Evolutionary conservation across 2,888 invertebrate genomes (phyloP).

Genomic region (Chouioia cunea): DNA sequence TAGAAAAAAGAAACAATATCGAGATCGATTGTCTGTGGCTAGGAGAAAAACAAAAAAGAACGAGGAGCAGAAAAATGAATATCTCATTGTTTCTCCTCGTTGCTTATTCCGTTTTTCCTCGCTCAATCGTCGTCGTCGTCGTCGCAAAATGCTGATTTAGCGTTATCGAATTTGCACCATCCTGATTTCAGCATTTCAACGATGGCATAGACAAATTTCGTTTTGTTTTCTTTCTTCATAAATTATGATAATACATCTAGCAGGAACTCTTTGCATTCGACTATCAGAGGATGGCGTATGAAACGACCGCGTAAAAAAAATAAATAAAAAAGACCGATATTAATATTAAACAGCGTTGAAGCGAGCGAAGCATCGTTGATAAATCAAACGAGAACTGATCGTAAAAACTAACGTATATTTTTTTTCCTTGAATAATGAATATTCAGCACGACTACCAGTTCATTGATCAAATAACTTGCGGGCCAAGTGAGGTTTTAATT

Average conservation of each 20-base stretch:
- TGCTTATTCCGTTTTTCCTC: not conserved
- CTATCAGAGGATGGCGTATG: too few relatives aligned
- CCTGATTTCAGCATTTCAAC: conserved; percentile 14
- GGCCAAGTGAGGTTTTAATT: conserved; percentile 21
- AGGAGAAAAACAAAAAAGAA: not conserved
- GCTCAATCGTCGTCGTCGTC: not conserved
- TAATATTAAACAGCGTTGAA: conserved; percentile 1
- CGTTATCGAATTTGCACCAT: conserved; percentile 34
- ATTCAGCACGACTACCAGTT: conserved; percentile 20
- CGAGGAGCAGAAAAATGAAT: conserved; percentile 30
- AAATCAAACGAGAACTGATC: conserved; percentile 1
- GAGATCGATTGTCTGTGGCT: conserved; percentile 12
- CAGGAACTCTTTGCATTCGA: too few relatives aligned
- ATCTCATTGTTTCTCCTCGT: conserved; percentile 14
- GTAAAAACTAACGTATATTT: not conserved
- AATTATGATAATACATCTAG: too few relatives aligned
- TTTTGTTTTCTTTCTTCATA: too few relatives aligned
- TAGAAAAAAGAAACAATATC: conserved; percentile 16
- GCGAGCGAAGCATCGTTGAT: not conserved
- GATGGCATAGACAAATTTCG: too few relatives aligned
- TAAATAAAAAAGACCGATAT: not conserved
- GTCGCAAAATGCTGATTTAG: conserved; percentile 32
- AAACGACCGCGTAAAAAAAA: not conserved
- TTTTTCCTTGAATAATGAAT: conserved; percentile 7
- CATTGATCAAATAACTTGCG: conserved; percentile 28